Base-by-base conservation (phyloP, 2,113 vertebrate genomes). In the Bettongia penicillata region DNA sequence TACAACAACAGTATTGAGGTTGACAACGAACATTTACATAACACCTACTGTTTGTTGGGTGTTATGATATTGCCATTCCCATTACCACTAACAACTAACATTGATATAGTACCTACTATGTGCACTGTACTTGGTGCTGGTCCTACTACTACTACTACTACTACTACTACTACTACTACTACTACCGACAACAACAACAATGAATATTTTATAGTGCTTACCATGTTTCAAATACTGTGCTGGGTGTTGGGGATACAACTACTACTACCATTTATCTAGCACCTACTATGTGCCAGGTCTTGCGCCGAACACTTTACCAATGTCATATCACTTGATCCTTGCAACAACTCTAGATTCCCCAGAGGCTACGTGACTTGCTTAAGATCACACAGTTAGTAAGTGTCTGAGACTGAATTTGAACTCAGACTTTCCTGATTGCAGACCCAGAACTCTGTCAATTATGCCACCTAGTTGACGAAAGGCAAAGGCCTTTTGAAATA, bases 231-330 rank as follows among this genome's bases (percentile, higher is more conserved):
- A 25, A n/a, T 2, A 19, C 92, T 53, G 93, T 1, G 6, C 93
- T 50, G 6, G 16, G 8, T 28, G n/a, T 31, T 14, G 9, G 22
- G 3, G 0, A 1, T 16, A 37, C 0, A 22, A 19, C 0, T 0
- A 53, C 11, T 14, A 52, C 51, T 10, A 16, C 12, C 2, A 16
- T 12, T 4, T 19, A 50, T 77, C 0, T 5, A 51, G 61, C 2
- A 53, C 23, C 2, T 84, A 47, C 3, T 0, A 0, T 4, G 49
- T 11, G 1, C 37, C 1, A 19, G 53, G 89, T 22, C 4, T 47
- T 2, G 3, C 28, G 1, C 61, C 37, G 26, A 61, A 19, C 1
- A 55, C 53, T 26, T 43, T 7, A 0, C 28, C 0, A 0, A 24
- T 0, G 3, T 22, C 0, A 9, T 51, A 37, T 89, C 49, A 24